Evolutionary conservation across 2,888 invertebrate species (phyloP).

Genomic region (Beris morrisii): DNA sequence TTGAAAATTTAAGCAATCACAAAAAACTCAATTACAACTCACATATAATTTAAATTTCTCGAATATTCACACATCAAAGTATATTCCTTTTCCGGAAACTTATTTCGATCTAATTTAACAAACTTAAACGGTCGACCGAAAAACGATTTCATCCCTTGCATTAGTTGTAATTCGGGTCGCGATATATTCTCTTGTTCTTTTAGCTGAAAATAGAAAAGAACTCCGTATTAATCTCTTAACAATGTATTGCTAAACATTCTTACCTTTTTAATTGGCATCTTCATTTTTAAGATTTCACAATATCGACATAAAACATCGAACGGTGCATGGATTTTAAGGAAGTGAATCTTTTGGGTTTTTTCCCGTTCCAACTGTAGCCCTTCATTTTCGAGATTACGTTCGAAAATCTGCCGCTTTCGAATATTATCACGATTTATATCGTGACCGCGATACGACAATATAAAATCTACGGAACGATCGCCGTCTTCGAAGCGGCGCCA

Average conservation of each 20-base stretch:
- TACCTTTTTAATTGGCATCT: conserved; percentile 75
- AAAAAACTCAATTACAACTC: conserved; percentile 50
- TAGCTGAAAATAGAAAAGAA: conserved; percentile 43
- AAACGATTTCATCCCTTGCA: conserved; percentile 57
- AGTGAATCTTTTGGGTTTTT: conserved; percentile 65
- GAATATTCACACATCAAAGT: conserved; percentile 70
- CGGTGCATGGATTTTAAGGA: conserved; percentile 75
- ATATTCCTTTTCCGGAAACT: conserved; percentile 66
- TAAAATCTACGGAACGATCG: conserved; percentile 62
- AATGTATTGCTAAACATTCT: conserved; percentile 35
- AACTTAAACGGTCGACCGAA: conserved; percentile 59
- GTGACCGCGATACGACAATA: conserved; percentile 62
- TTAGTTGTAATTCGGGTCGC: conserved; percentile 52
- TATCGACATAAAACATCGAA: conserved; percentile 70
- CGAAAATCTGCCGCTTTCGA: conserved; percentile 61
- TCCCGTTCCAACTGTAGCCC: conserved; percentile 66
- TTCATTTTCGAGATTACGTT: conserved; percentile 63
- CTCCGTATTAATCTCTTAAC: neutral
- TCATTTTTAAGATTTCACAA: conserved; percentile 74
- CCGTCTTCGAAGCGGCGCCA: conserved; percentile 61
- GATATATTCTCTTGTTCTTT: conserved; percentile 54
- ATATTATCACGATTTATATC: conserved; percentile 51
- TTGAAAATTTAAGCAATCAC: neutral
- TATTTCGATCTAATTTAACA: conserved; percentile 62
- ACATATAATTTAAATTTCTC: conserved; percentile 73